These are phyloP conservation scores for Apogon talboti DNA, from an alignment of 2,797 vertebrate species.

Conservation along the genomic window DNA sequence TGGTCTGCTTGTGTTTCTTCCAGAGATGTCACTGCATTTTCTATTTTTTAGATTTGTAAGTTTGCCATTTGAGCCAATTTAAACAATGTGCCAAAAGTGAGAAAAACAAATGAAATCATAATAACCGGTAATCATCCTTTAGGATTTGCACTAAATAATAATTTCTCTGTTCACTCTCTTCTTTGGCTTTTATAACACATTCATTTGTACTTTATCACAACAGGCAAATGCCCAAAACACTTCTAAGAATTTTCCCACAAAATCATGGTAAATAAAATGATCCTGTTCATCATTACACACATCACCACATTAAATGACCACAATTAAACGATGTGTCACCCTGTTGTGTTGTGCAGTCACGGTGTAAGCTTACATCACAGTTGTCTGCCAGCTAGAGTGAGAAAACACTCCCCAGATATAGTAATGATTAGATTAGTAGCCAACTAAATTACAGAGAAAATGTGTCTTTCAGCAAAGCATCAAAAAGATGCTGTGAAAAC, in stretches of 20 bases:
- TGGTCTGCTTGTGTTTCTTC: no score
- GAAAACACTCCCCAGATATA: slow-evolving; percentile 74
- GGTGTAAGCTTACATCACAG: slow-evolving; percentile 72
- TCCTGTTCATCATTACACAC: slow-evolving; percentile 67
- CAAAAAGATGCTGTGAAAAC: slow-evolving; percentile 72
- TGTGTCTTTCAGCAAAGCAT: slow-evolving; percentile 71
- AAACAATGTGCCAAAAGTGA: no score
- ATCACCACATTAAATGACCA: slow-evolving; percentile 63
- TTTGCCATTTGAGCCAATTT: no score
- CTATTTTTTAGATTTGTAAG: no score
- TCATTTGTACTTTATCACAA: slow-evolving; percentile 7
- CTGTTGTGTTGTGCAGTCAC: slow-evolving; percentile 45
- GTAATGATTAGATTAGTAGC: slow-evolving; percentile 75
- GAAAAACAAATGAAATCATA: neutral
- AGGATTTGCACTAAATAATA: neutral
- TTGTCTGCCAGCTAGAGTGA: slow-evolving; percentile 74
- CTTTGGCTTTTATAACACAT: slow-evolving; percentile 8
- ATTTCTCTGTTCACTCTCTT: neutral
- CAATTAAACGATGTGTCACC: slow-evolving; percentile 48
- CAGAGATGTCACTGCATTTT: no score
- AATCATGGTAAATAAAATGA: slow-evolving; percentile 55
- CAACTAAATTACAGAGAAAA: slow-evolving; percentile 69
- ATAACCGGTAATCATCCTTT: neutral
- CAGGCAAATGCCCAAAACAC: slow-evolving; percentile 31
- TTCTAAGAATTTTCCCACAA: slow-evolving; percentile 30